phyloP scores from a whole-genome alignment of 2,113 vertebrate species.

The Zeus faber region DNA sequence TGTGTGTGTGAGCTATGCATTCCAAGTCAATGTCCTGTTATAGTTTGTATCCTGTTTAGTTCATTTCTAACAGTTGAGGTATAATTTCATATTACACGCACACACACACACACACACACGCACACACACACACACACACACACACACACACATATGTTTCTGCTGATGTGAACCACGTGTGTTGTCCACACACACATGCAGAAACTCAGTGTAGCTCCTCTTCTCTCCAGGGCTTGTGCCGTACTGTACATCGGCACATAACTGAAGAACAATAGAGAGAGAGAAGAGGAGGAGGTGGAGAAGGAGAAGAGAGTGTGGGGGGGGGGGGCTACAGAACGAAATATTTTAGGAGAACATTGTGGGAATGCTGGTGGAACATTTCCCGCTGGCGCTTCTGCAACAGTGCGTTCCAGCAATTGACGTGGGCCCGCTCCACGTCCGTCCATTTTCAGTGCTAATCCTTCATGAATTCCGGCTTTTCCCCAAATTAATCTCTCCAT shows the following conservation, averaged over 20 bases:
- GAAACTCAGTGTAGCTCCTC: slow-evolving; percentile 18
- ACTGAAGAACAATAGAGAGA: slow-evolving; percentile 27
- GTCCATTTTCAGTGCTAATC: slow-evolving; percentile 1
- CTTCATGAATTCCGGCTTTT: neutral
- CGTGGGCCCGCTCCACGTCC: too few species aligned
- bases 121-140: slow-evolving; percentile 8
- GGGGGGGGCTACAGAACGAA: slow-evolving; percentile 7
- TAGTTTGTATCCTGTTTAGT: too few species aligned
- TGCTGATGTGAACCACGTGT: slow-evolving; percentile 60
- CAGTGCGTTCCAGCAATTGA: too few species aligned
- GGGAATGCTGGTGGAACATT: slow-evolving; percentile 8
- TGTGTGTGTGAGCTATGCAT: too few species aligned
- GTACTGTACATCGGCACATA: slow-evolving; percentile 15
- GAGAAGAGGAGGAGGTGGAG: slow-evolving; percentile 28
- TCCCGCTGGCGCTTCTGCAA: too few species aligned
- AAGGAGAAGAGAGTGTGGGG: slow-evolving; percentile 31
- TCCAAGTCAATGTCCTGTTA: too few species aligned
- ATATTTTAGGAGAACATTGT: slow-evolving; percentile 21
- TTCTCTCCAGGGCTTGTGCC: slow-evolving; percentile 30
- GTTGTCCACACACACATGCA: slow-evolving; percentile 1
- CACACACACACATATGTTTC: slow-evolving; percentile 17
- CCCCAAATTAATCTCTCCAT: neutral
- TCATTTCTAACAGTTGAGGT: too few species aligned
- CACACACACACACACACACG: too few species aligned
- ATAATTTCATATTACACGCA: too few species aligned